phyloP scores from a whole-genome alignment of 2,888 invertebrate genomes.

The Drosophila phalerata region DNA sequence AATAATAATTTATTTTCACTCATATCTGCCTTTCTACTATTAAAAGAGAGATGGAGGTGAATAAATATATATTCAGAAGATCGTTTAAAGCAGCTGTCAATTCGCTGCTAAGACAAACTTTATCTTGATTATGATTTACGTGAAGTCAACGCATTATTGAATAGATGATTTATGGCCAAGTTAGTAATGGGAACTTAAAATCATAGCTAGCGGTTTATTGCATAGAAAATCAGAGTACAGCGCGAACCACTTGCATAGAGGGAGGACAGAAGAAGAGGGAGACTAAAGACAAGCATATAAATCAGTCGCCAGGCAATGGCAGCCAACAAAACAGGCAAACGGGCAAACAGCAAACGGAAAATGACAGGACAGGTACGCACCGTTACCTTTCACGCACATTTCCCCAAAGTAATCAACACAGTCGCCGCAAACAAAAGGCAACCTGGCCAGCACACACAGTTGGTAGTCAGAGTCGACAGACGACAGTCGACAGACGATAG shows the following conservation, averaged over 20 bases:
- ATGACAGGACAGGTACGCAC: constrained; percentile 72
- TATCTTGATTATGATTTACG: constrained; percentile 69
- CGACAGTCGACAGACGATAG: constrained; percentile 30
- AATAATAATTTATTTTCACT: not conserved
- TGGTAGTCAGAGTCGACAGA: constrained; percentile 4
- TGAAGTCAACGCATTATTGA: constrained; percentile 49
- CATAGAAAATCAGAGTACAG: constrained; percentile 55
- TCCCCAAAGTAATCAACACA: constrained; percentile 78
- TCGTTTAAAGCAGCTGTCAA: constrained; percentile 40
- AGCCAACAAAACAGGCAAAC: constrained; percentile 38
- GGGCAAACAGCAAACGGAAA: constrained; percentile 63
- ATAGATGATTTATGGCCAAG: constrained; percentile 65
- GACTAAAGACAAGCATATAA: constrained; percentile 11
- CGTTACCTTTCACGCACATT: constrained; percentile 78
- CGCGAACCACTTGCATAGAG: constrained; percentile 20
- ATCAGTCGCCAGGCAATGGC: constrained; percentile 22
- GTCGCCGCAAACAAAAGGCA: constrained; percentile 68
- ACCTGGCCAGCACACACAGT: constrained; percentile 25
- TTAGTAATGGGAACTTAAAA: constrained; percentile 62
- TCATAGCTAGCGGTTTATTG: constrained; percentile 60
- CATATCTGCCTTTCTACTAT: too few relatives aligned
- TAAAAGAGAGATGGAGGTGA: too few relatives aligned
- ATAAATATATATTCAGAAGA: constrained; percentile 11
- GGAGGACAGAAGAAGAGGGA: not conserved
- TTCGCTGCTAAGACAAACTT: constrained; percentile 45